Conservation (phyloP, 2,113 vertebrate species). For the Emydocephalus ijimae region DNA sequence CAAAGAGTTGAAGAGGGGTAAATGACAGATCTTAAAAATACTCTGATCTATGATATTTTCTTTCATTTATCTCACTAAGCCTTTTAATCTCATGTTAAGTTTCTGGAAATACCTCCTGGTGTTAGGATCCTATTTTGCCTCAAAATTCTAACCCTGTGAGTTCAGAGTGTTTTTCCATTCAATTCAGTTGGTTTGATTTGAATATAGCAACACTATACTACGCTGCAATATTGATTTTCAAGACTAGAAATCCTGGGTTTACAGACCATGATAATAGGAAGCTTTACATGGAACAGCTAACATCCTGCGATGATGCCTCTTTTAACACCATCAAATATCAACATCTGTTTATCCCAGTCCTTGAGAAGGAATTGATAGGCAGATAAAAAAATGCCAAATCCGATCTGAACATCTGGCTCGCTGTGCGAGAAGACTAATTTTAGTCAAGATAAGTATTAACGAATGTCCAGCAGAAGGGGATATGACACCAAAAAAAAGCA, state of each 20-base stretch:
- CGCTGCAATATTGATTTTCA: not conserved
- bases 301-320: not conserved
- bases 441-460: not conserved
- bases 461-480: conserved; percentile 13
- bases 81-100: not conserved
- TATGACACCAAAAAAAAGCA: not conserved
- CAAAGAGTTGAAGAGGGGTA: not conserved
- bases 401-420: not conserved
- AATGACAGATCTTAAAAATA: not conserved
- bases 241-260: not conserved
- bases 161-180: not conserved
- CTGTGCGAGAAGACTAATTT: not conserved
- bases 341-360: not conserved
- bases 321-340: not conserved
- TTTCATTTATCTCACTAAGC: not conserved
- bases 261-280: not conserved
- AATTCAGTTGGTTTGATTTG: not conserved
- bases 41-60: not conserved
- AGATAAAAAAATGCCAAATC: not conserved
- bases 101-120: not conserved
- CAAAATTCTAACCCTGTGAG: not conserved
- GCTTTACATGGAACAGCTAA: not conserved
- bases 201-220: not conserved
- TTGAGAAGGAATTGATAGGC: not conserved
- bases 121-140: not conserved